Evolutionary conservation across 2,113 vertebrate species (phyloP).

Genomic region (Excalfactoria chinensis): DNA sequence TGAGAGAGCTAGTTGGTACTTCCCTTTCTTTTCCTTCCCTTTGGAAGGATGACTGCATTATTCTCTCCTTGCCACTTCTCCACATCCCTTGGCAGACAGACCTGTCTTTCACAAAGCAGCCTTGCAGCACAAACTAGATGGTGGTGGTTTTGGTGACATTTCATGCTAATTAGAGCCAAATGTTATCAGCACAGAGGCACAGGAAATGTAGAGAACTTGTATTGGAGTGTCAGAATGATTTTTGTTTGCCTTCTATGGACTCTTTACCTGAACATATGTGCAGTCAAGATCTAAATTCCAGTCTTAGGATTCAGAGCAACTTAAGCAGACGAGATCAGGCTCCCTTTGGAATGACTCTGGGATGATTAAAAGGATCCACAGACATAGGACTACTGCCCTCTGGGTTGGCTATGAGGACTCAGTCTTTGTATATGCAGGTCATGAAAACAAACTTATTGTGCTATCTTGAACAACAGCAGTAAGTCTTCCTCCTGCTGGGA

Average conservation of each 20-base stretch:
- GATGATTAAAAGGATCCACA: background rate
- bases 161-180: constrained; percentile 29
- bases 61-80: background rate
- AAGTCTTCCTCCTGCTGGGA: background rate
- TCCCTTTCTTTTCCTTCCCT: background rate
- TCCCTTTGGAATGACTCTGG: background rate
- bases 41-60: background rate
- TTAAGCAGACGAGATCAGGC: background rate
- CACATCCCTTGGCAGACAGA: background rate
- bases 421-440: background rate
- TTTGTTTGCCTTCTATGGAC: background rate
- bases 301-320: background rate
- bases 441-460: background rate
- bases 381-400: background rate
- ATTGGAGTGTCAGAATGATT: background rate
- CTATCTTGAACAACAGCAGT: background rate
- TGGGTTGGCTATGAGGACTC: background rate
- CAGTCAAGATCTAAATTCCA: background rate
- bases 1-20: background rate
- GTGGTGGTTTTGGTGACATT: background rate
- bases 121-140: background rate
- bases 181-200: background rate
- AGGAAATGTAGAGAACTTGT: background rate
- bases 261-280: background rate
- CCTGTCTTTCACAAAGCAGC: background rate